Evolutionary conservation across 2,797 vertebrate genomes (phyloP), one percentile per base, ranked within the genome.

Genomic region (Cossypha niveicapilla): DNA sequence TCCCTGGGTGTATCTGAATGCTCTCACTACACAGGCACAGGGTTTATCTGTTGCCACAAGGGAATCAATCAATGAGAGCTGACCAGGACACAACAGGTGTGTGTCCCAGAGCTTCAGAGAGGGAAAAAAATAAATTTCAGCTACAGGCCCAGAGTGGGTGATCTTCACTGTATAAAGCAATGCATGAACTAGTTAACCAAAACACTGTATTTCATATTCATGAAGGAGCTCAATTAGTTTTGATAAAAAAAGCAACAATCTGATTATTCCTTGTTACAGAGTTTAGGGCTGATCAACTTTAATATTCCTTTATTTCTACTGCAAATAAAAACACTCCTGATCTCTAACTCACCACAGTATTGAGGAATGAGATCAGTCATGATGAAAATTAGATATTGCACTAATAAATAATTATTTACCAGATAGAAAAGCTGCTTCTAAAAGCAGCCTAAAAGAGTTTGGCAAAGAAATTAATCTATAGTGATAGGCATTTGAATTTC

Each of bases 31-130:
- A 44, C 13, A 21, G 27, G 17, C 54, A 84, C 3, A 1, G 28
- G 17, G 8, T 72, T 53, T 70, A 21, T 44, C 51, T 2, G 0
- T 3, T 44, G 42, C 22, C 62, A 32, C 2, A 4, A 57, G 37
- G 27, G 37, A 61, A 74, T 58, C 7, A 1, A 24, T n/a, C 47
- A 50, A 27, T 72, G 30, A 35, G 13, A 63, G n/a, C 24, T 80
- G 66, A 68, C 18, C 21, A 45, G 34, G 41, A 17, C 21, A 19
- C 1, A 7, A 8, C 11, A 44, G 4, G 2, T 0, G 1, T 0
- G 1, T 2, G 1, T 50, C 24, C 48, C 51, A 22, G 17, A 24
- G 22, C 53, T 80, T 71, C 27, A 85, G 48, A 21, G 3, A n/a
- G n/a, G 6, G 4, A 58, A 30, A 63, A n/a, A 39, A 39, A 9